phyloP scores from a whole-genome alignment of 2,113 vertebrate genomes.

The Danionella cerebrum region DNA sequence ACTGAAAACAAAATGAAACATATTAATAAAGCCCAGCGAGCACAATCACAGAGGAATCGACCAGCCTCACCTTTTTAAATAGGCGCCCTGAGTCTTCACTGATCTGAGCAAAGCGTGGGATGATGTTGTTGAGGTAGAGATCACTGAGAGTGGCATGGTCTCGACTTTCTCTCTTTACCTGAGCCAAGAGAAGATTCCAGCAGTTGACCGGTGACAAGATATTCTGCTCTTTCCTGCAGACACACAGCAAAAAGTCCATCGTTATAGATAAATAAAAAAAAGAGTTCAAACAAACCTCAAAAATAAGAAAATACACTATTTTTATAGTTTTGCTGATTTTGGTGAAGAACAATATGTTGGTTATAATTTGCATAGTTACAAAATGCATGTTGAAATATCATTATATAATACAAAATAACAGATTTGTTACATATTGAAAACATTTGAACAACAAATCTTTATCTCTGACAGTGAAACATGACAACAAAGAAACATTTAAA shows the following conservation, averaged over 20 bases:
- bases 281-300: too few species aligned
- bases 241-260: background rate
- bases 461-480: too few species aligned
- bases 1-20: background rate
- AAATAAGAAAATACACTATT: background rate
- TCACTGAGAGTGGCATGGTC: slow-evolving; percentile 94
- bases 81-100: slow-evolving; percentile 93
- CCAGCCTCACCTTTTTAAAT: slow-evolving; percentile 85
- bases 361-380: too few species aligned
- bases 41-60: background rate
- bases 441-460: too few species aligned
- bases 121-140: slow-evolving; percentile 99
- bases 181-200: slow-evolving; percentile 94
- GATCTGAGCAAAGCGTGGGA: slow-evolving; percentile 93
- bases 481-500: too few species aligned
- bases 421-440: too few species aligned
- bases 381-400: too few species aligned
- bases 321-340: too few species aligned
- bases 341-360: too few species aligned
- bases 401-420: too few species aligned
- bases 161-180: slow-evolving; percentile 94
- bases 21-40: background rate
- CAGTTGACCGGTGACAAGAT: slow-evolving; percentile 91
- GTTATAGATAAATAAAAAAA: background rate
- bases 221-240: slow-evolving; percentile 85